A percentile compares a stretch with the other conserved stretches of the same genome.
phyloP scores from a whole-genome alignment of 2,797 vertebrate species.

The Lagorchestes hirsutus region DNA sequence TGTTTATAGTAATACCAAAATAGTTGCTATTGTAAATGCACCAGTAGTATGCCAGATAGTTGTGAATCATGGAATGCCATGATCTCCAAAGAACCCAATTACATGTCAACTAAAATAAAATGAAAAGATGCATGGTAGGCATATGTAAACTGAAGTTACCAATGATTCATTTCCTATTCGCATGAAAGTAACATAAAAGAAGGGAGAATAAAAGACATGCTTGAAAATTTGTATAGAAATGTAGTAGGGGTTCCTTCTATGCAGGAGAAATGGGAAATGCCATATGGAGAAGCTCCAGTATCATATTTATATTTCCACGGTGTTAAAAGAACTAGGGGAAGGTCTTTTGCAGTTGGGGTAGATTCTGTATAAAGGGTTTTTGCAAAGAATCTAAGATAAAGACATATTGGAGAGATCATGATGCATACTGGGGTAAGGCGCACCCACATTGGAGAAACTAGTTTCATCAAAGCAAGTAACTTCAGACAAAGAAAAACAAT shows the following conservation, averaged over 20 bases:
- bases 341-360: neutral
- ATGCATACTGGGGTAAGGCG: neutral
- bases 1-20: neutral
- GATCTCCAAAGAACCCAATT: neutral
- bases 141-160: neutral
- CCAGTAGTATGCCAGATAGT: neutral
- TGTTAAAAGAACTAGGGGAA: neutral
- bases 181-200: neutral
- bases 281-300: neutral
- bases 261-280: neutral
- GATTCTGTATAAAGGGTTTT: neutral
- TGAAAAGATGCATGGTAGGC: neutral
- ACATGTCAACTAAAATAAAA: neutral
- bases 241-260: neutral
- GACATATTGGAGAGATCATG: neutral
- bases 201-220: neutral
- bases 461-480: slow-evolving; percentile 29
- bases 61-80: neutral
- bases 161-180: neutral
- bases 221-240: neutral
- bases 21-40: neutral
- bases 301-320: neutral
- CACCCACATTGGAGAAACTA: neutral
- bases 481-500: slow-evolving; percentile 20
- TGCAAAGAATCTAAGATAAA: neutral